Percentiles rank a stretch among this genome's conserved stretches.
phyloP scores from a whole-genome alignment of 2,113 vertebrate species.

The Odobenus rosmarus region DNA sequence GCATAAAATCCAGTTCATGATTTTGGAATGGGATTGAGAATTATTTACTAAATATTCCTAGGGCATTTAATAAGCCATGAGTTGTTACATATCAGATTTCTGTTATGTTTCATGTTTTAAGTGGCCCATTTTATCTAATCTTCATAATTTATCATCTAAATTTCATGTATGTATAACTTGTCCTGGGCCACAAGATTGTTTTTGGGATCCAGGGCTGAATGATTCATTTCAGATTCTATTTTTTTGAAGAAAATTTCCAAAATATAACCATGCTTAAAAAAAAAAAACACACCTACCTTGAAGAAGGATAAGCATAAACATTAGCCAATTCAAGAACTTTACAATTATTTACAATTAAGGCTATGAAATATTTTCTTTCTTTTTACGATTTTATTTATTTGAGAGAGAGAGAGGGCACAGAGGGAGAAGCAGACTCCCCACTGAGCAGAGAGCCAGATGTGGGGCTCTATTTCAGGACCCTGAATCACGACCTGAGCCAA shows the following conservation, averaged over 20 bases:
- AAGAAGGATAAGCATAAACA: not conserved
- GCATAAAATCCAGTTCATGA: not conserved
- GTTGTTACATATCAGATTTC: not conserved
- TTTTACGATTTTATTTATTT: not conserved
- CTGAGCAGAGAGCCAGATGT: not conserved
- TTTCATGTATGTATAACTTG: not conserved
- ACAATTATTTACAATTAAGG: not conserved
- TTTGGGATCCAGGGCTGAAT: not conserved
- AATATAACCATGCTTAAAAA: not conserved
- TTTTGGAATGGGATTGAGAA: not conserved
- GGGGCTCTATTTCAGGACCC: not conserved
- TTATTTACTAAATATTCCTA: not conserved
- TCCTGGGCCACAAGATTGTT: not conserved
- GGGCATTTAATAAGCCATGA: not conserved
- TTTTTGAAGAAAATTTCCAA: not conserved
- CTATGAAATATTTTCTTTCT: not conserved
- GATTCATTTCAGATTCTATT: not conserved
- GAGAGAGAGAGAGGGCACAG: not conserved
- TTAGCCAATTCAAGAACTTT: not conserved
- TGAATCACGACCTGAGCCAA: not conserved
- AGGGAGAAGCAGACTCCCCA: not conserved
- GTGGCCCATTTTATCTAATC: not conserved
- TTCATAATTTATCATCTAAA: not conserved
- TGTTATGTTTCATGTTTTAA: not conserved
- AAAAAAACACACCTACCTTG: not conserved